Evolutionary conservation across 2,888 invertebrate genomes (phyloP).

Genomic region (Drosophila suboccidentalis): DNA sequence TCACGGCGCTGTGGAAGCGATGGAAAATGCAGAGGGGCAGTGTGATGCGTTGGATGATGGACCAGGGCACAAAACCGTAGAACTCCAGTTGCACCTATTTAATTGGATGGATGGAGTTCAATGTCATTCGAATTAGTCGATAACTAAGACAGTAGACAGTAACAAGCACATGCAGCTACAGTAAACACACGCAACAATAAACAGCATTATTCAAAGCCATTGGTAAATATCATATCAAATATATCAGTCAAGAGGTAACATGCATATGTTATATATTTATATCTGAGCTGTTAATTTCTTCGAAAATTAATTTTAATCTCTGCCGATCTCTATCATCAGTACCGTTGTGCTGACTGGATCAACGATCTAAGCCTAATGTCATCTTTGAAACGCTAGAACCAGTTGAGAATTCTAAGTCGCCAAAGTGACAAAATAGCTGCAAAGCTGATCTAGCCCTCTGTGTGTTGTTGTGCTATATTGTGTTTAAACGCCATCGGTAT

Average conservation of each 20-base stretch:
- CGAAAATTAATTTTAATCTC: too few relatives aligned
- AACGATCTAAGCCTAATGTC: too few relatives aligned
- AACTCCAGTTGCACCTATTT: constrained; percentile 92
- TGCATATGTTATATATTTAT: neutral
- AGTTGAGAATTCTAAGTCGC: too few relatives aligned
- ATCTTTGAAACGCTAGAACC: too few relatives aligned
- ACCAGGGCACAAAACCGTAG: constrained; percentile 97
- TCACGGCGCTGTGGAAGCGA: constrained; percentile 97
- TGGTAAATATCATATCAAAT: neutral
- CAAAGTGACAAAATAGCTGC: too few relatives aligned
- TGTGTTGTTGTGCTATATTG: too few relatives aligned
- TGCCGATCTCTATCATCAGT: too few relatives aligned
- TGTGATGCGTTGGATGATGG: constrained; percentile 96
- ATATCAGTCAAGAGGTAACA: neutral
- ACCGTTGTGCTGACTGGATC: too few relatives aligned
- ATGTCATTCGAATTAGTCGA: neutral
- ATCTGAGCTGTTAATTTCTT: constrained; percentile 3
- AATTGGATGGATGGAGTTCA: neutral
- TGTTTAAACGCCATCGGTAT: too few relatives aligned
- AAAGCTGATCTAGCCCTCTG: too few relatives aligned
- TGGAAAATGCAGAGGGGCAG: constrained; percentile 98
- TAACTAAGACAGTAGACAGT: neutral
- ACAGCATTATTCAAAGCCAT: neutral
- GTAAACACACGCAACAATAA: neutral
- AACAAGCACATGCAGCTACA: constrained; percentile 8